Conservation (phyloP, 2,888 invertebrate species). For the Balanococcus diminutus region DNA sequence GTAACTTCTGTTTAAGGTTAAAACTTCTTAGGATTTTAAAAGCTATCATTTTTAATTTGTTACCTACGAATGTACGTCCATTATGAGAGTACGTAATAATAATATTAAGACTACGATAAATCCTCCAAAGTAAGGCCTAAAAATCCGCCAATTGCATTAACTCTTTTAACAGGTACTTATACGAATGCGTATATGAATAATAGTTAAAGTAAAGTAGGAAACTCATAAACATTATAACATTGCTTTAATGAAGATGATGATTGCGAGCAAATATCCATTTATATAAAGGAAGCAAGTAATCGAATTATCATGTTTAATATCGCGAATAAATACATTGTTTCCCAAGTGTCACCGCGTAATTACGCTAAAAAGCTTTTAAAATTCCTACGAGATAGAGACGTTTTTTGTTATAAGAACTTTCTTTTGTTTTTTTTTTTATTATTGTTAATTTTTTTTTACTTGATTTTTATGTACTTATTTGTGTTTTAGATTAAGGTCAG, state of each 20-base stretch:
- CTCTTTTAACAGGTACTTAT: slow-evolving; percentile 45
- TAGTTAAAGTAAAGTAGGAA: slow-evolving; percentile 47
- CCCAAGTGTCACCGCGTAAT: slow-evolving; percentile 42
- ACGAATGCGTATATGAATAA: slow-evolving; percentile 40
- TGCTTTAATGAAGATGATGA: slow-evolving; percentile 47
- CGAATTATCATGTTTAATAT: slow-evolving; percentile 54
- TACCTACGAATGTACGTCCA: slow-evolving; percentile 34
- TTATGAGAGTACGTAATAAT: slow-evolving; percentile 41
- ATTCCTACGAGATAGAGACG: slow-evolving; percentile 50
- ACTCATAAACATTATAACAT: slow-evolving; percentile 48
- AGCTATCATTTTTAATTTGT: slow-evolving; percentile 44
- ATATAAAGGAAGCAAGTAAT: slow-evolving; percentile 52
- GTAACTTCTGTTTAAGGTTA: slow-evolving; percentile 25
- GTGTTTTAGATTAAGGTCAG: slow-evolving; percentile 38
- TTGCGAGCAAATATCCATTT: slow-evolving; percentile 53
- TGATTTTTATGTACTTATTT: not conserved
- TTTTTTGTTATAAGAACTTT: slow-evolving; percentile 49
- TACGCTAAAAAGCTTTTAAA: slow-evolving; percentile 54
- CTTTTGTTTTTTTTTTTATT: slow-evolving; percentile 33
- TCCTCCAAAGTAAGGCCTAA: slow-evolving; percentile 37
- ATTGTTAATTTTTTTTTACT: not conserved
- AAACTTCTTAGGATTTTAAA: slow-evolving; percentile 26
- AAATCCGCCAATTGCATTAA: slow-evolving; percentile 48
- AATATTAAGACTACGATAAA: slow-evolving; percentile 35
- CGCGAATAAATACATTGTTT: slow-evolving; percentile 45